Conservation (phyloP, 2,888 invertebrate genomes). For the Drosophila kuntzei region DNA sequence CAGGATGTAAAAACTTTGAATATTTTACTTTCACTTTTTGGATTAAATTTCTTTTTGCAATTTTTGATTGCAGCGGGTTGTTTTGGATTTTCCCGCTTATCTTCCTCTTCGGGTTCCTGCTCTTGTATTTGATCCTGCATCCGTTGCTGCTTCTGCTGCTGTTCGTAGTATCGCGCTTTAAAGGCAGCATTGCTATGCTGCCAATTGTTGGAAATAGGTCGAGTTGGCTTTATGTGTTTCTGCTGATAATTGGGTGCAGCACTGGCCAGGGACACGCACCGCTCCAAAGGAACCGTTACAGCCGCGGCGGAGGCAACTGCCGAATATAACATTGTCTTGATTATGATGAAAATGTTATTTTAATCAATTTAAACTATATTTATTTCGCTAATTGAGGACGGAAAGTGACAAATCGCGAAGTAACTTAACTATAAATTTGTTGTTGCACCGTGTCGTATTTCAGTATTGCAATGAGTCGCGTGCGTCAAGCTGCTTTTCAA, state of each 20-base stretch:
- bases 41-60: conserved; percentile 42
- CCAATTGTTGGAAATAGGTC: conserved; percentile 48
- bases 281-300: conserved; percentile 16
- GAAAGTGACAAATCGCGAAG: neutral
- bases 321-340: conserved; percentile 56
- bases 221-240: conserved; percentile 48
- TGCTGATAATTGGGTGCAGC: conserved; percentile 57
- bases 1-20: conserved; percentile 52
- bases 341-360: neutral
- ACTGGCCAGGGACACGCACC: conserved; percentile 45
- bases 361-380: neutral
- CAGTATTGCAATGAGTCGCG: neutral
- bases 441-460: neutral
- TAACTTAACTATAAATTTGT: neutral
- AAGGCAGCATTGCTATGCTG: conserved; percentile 52
- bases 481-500: neutral
- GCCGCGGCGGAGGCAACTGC: conserved; percentile 59
- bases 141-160: neutral
- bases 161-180: conserved; percentile 6
- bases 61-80: neutral
- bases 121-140: neutral
- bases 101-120: neutral
- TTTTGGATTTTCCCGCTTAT: neutral
- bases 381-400: no score
- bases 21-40: conserved; percentile 53